Base-by-base conservation (phyloP, 2,888 invertebrate genomes). In the Alitta virens region DNA sequence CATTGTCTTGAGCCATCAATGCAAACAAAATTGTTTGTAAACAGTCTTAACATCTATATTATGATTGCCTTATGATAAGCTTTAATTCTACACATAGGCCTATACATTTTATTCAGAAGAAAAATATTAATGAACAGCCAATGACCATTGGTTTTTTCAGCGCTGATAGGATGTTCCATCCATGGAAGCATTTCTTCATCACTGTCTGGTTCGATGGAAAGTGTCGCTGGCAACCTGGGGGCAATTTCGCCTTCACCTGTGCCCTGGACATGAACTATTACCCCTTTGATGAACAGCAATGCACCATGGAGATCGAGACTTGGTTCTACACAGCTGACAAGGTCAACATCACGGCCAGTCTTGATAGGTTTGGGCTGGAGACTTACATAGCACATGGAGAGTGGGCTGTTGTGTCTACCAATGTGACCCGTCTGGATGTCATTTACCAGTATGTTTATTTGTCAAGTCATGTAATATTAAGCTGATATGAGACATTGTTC, bases 271-370 rank as follows among this genome's bases (percentile, higher is more conserved):
- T 71, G 56, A 65, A 60, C 54, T 68, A 57, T 49, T 71, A 67
- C 62, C 71, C 71, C 2, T 71, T 71, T 49, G 71, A 71, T 50
- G 65, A 66, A 25, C 71, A 71, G 52, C 53, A 49, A 3, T 58
- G 62, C 60, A 60, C 52, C 12, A 61, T 71, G 43, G 55, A 64
- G 23, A 56, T 71, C 50, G 62, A 68, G 21, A 69, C 63, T 43
- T 71, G 71, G 71, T 60, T 57, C 27, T 71, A 71, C 57, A 69
- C 67, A 7, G 43, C 63, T 12, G 64, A 63, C 38, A 64, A 60
- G 57, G 59, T 71, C n/a, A 63, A 66, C 49, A 62, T 71, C 7
- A 63, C 58, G 18, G 54, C 51, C 23, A 40, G 40, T 12, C 21
- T 53, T 33, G 14, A 25, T 23, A 24, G 26, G 2, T 43, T 71